Conservation (phyloP, 2,797 vertebrate genomes). For the Spheniscus humboldti region DNA sequence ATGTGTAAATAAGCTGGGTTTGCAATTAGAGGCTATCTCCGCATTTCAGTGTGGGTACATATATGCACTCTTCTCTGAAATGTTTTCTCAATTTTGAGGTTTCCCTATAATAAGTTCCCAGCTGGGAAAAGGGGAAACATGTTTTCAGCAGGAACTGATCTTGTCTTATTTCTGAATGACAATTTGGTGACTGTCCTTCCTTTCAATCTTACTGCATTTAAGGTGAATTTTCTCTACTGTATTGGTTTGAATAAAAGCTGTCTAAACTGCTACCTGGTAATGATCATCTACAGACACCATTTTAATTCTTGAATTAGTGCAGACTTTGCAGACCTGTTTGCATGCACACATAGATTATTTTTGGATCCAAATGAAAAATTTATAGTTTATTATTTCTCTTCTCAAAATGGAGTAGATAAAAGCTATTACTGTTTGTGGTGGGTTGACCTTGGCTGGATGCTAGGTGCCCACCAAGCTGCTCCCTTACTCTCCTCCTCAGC, state of each 20-base stretch:
- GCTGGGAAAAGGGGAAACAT: neutral
- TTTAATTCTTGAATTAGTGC: neutral
- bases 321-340: neutral
- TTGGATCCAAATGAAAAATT: neutral
- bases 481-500: neutral
- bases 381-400: neutral
- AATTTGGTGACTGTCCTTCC: neutral
- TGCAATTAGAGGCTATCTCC: too few relatives aligned
- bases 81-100: neutral
- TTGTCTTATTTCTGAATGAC: constrained; percentile 37
- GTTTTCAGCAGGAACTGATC: neutral
- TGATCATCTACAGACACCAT: neutral
- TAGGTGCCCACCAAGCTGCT: neutral
- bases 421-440: neutral
- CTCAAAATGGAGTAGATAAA: neutral
- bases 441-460: neutral
- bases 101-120: neutral
- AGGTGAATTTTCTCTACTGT: constrained; percentile 23
- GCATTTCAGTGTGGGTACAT: neutral
- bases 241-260: constrained; percentile 1
- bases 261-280: constrained; percentile 32
- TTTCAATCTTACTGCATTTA: neutral
- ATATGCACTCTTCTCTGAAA: neutral
- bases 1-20: too few relatives aligned
- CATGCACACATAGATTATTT: neutral